Conservation (phyloP, 1,140 invertebrate species). For the Babylonia areolata region DNA sequence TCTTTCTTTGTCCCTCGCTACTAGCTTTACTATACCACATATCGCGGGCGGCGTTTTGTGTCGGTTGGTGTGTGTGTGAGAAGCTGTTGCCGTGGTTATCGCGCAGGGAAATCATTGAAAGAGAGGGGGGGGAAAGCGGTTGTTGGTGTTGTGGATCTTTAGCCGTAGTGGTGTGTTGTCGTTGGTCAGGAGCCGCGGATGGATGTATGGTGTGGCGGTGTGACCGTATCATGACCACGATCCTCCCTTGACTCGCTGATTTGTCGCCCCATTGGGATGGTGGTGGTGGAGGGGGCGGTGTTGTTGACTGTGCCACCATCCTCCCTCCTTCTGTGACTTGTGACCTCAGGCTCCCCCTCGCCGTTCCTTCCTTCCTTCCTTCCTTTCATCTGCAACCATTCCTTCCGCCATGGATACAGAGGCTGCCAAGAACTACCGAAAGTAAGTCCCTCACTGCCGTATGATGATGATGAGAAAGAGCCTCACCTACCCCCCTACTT, state of each 20-base stretch:
- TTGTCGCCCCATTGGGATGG: not conserved
- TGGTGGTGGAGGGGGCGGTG: not conserved
- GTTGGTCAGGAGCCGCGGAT: not conserved
- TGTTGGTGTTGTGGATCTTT: not conserved
- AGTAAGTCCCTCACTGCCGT: slow-evolving; percentile 47
- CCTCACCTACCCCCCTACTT: too few species aligned
- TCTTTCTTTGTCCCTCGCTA: too few species aligned
- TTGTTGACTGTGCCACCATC: not conserved
- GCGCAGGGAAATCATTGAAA: not conserved
- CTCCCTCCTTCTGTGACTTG: slow-evolving; percentile 10
- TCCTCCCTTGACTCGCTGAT: not conserved
- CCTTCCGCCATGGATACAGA: slow-evolving; percentile 53
- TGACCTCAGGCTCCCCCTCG: not conserved
- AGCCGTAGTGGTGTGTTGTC: too few species aligned
- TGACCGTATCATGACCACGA: not conserved
- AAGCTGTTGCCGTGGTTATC: not conserved
- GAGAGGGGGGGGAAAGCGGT: not conserved
- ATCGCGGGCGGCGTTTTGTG: not conserved
- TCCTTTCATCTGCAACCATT: slow-evolving; percentile 4
- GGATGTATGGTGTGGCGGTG: not conserved
- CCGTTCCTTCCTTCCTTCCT: not conserved
- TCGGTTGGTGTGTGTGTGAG: not conserved
- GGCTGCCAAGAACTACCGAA: slow-evolving; percentile 59
- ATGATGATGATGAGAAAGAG: not conserved
- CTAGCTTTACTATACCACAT: too few species aligned